A percentile compares a stretch with the other conserved stretches of the same genome.
phyloP scores from a whole-genome alignment of 2,888 invertebrate species.

The Coenonympha arcania region DNA sequence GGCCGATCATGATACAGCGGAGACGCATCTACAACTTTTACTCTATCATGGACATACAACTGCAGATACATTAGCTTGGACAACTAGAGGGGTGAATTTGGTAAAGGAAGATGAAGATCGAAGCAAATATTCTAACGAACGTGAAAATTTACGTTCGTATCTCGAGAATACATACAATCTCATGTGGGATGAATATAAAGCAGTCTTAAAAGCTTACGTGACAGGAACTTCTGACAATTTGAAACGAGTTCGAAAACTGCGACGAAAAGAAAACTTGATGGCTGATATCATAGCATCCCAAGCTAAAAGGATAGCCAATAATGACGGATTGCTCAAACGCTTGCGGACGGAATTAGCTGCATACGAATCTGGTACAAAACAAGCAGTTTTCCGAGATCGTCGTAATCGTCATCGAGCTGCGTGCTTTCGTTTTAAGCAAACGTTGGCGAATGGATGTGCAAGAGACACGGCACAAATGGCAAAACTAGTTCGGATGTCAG shows the following conservation, averaged over 20 bases:
- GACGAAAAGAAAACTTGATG: constrained; percentile 61
- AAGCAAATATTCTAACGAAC: constrained; percentile 44
- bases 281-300: constrained; percentile 63
- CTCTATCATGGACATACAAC: constrained; percentile 52
- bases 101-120: constrained; percentile 63
- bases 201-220: constrained; percentile 54
- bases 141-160: constrained; percentile 53
- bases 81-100: constrained; percentile 56
- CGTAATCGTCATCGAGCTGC: constrained; percentile 56
- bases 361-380: constrained; percentile 64
- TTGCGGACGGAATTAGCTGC: constrained; percentile 54
- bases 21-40: constrained; percentile 59
- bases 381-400: constrained; percentile 59
- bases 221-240: constrained; percentile 57
- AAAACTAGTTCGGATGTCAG: constrained; percentile 51
- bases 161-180: constrained; percentile 54
- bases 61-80: constrained; percentile 54
- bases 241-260: constrained; percentile 55
- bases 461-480: constrained; percentile 47
- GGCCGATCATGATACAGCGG: constrained; percentile 51
- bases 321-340: constrained; percentile 49
- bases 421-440: constrained; percentile 47
- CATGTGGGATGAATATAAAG: constrained; percentile 61
- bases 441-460: constrained; percentile 42
- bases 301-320: constrained; percentile 58